These are phyloP conservation scores for Antheraea pernyi DNA, from an alignment of 1,140 invertebrate species.

Conservation along the genomic window DNA sequence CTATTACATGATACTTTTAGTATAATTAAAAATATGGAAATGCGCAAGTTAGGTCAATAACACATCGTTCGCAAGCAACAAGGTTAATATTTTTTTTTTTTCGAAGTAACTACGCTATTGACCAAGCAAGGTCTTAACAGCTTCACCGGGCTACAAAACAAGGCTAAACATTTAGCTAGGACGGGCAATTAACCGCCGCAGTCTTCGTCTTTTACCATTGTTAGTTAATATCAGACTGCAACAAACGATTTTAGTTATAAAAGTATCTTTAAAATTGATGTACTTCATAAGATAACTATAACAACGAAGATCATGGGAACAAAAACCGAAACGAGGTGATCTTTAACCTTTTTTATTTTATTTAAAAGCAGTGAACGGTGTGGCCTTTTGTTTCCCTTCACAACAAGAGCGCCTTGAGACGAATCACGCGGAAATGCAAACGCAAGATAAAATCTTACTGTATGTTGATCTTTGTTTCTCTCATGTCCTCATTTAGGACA, in stretches of 20 bases:
- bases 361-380: neutral
- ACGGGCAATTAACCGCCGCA: no score
- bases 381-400: conserved; percentile 25
- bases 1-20: no score
- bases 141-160: no score
- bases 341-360: neutral
- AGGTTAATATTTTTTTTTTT: no score
- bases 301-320: neutral
- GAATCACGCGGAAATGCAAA: conserved; percentile 25
- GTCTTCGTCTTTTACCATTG: neutral
- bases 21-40: no score
- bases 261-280: neutral
- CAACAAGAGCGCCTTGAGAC: conserved; percentile 28
- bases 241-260: neutral
- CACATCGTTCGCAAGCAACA: no score
- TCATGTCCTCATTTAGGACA: neutral
- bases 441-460: conserved; percentile 18
- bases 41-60: no score
- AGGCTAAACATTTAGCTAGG: no score
- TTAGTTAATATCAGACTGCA: neutral
- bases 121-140: no score
- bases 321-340: neutral
- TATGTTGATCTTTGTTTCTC: conserved; percentile 21
- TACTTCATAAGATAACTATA: neutral
- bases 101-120: no score